Percentiles rank a stretch among this genome's conserved stretches.
These are phyloP conservation scores for Dinomys branickii DNA, from an alignment of 2,113 vertebrate species.

Conservation along the genomic window DNA sequence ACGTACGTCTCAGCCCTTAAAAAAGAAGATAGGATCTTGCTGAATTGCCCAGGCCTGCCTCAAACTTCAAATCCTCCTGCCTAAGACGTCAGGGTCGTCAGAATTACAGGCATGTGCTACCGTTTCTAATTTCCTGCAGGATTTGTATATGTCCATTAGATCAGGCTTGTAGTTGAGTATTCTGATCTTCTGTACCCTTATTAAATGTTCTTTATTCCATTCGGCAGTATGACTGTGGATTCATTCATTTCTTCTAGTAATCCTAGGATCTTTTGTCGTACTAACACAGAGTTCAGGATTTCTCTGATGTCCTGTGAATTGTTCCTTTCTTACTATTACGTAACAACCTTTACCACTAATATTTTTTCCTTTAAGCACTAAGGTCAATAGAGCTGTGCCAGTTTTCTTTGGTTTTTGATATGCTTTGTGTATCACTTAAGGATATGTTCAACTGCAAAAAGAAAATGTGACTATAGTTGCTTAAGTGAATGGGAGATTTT, in stretches of 20 bases:
- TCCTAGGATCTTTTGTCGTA: neutral
- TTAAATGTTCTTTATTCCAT: neutral
- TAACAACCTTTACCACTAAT: neutral
- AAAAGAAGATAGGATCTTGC: neutral
- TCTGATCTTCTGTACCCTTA: neutral
- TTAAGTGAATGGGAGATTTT: neutral
- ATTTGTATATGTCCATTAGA: neutral
- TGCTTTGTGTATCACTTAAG: neutral
- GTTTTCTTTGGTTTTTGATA: conserved; percentile 22
- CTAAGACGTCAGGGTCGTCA: neutral
- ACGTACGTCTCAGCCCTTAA: neutral
- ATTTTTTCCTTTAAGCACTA: neutral
- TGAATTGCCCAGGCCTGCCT: neutral
- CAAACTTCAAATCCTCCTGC: neutral
- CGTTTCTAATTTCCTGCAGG: neutral
- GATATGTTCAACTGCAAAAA: neutral
- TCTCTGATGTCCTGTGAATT: conserved; percentile 13
- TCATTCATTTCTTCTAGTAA: neutral
- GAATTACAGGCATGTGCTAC: neutral
- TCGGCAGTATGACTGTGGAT: neutral
- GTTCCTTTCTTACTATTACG: neutral
- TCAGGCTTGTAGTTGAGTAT: neutral
- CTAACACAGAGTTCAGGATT: neutral
- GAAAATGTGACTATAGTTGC: neutral
- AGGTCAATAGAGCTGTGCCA: neutral